Evolutionary conservation across 2,888 invertebrate species (phyloP), one percentile per base, ranked within the genome.

Genomic region (Drosophila engyochracea): DNA sequence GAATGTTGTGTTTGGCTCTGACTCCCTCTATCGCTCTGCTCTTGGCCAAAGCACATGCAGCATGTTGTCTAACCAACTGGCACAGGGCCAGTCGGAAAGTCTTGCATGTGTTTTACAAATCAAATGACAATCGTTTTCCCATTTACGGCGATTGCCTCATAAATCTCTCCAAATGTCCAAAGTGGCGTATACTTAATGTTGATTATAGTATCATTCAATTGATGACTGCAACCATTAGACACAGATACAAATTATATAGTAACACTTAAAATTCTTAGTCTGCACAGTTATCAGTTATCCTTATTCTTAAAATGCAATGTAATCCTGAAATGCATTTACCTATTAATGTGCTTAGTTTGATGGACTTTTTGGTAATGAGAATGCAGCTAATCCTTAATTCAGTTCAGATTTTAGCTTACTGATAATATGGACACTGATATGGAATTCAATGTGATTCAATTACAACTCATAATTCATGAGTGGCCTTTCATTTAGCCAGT

Each of bases 401-500:
- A 49, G 52, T 52, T n/a, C 57, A 61, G 60, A 47, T 54, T 75
- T 64, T 63, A 28, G 52, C 35, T 52, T 47, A 22, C 25, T 25
- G 47, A 22, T 54, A 41, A 12, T 22, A 9, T 51, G 28, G 47
- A 52, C 55, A 60, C n/a, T 28, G 37, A 49, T 66, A 63, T 44
- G 65, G 51, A 39, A 53, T 63, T 71, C 61, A 64, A 70, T 72
- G 73, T 77, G 75, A 85, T 85, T 88, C 82, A 87, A 87, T 85
- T 89, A 87, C 85, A 74, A 71, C 79, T 85, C 82, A 85, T 90
- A 87, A 90, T 85, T 85, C 79, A 85, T 89, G 88, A 89, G 72
- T 83, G 83, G 80, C 69, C 63, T 60, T 66, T 65, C 64, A 54
- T 79, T 65, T 59, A 62, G 22, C 35, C 41, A 57, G 31, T 41